These are phyloP conservation scores for Dicyrtomina minuta DNA, from an alignment of 2,888 invertebrate genomes.

Conservation along the genomic window DNA sequence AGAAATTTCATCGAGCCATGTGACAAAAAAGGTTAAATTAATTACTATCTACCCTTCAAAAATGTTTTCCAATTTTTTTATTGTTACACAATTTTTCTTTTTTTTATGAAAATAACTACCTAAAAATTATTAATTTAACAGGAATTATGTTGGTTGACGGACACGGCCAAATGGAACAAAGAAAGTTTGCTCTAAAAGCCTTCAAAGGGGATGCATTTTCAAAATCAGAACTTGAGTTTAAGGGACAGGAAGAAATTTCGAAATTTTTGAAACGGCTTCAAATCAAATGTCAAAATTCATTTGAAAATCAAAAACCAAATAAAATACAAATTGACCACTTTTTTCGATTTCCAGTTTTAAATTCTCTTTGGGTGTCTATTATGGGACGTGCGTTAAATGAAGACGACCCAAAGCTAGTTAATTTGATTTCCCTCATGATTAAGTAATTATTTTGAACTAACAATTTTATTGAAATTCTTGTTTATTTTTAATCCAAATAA, in stretches of 20 bases:
- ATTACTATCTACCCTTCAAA: too few relatives aligned
- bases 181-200: background rate
- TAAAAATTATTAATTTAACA: too few relatives aligned
- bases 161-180: background rate
- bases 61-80: too few relatives aligned
- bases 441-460: too few relatives aligned
- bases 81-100: too few relatives aligned
- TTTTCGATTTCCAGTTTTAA: background rate
- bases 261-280: background rate
- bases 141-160: background rate
- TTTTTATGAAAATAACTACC: too few relatives aligned
- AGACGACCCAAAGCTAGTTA: too few relatives aligned
- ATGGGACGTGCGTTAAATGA: background rate
- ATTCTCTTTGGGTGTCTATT: background rate
- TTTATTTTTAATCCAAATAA: too few relatives aligned
- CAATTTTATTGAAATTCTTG: too few relatives aligned
- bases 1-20: too few relatives aligned
- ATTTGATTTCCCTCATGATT: too few relatives aligned
- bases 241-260: background rate
- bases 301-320: background rate
- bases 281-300: background rate
- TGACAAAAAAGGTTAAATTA: too few relatives aligned
- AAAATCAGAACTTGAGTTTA: background rate
- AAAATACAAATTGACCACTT: background rate
- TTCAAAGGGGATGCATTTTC: background rate